phyloP scores from a whole-genome alignment of 2,888 invertebrate species.

The Cephus runcator region DNA sequence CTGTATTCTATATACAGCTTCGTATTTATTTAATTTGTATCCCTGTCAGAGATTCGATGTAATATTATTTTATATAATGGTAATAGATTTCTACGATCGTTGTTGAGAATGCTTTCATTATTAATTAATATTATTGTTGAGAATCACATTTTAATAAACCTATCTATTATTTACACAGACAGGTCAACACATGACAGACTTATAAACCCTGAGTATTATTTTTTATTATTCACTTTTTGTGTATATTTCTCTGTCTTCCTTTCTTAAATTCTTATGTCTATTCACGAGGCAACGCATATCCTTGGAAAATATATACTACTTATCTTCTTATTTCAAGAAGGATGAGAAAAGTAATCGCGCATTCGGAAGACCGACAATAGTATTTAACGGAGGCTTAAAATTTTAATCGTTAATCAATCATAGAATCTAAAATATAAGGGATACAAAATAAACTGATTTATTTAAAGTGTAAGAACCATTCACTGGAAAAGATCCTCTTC shows the following conservation, averaged over 20 bases:
- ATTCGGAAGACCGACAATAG: too few relatives aligned
- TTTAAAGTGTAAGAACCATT: slow-evolving; percentile 2
- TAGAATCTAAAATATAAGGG: background rate
- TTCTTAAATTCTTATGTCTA: too few relatives aligned
- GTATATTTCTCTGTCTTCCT: too few relatives aligned
- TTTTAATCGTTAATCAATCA: too few relatives aligned
- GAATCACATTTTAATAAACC: slow-evolving; percentile 21
- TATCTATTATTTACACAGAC: slow-evolving; percentile 16
- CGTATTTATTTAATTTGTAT: slow-evolving; percentile 18
- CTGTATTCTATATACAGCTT: background rate
- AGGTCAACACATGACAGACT: too few relatives aligned
- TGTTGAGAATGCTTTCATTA: slow-evolving; percentile 13
- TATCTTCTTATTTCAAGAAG: too few relatives aligned
- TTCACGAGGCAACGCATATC: too few relatives aligned
- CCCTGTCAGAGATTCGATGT: slow-evolving; percentile 2
- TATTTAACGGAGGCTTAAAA: too few relatives aligned
- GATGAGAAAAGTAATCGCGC: too few relatives aligned
- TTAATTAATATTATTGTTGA: slow-evolving; percentile 18
- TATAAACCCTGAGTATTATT: too few relatives aligned
- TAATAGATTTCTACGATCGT: slow-evolving; percentile 23
- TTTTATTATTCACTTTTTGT: too few relatives aligned
- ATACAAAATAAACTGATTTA: background rate
- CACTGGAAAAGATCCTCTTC: slow-evolving; percentile 70
- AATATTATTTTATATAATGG: slow-evolving; percentile 30
- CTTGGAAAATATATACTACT: too few relatives aligned